A percentile compares a stretch with the other conserved stretches of the same genome.
Conservation (phyloP, 2,888 invertebrate genomes). For the Drosophila koepferae region DNA sequence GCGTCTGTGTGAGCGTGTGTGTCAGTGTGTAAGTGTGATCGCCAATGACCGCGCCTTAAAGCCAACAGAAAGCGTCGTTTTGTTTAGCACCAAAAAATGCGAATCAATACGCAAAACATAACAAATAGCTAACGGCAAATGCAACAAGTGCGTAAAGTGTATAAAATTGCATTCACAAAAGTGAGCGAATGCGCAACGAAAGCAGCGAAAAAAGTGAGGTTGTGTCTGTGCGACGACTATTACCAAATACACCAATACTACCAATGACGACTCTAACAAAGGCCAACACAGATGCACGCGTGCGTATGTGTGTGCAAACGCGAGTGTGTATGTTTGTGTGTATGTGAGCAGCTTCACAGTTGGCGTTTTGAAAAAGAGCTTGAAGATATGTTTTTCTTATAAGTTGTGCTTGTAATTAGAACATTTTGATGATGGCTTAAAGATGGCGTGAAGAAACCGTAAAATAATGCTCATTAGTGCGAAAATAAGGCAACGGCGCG, state of each 20-base stretch:
- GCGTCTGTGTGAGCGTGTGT: conserved; percentile 12
- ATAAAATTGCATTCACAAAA: conserved; percentile 15
- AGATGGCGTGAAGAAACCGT: conserved; percentile 41
- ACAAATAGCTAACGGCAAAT: conserved; percentile 33
- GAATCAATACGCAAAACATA: conserved; percentile 26
- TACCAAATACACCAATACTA: conserved; percentile 64
- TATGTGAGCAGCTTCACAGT: conserved; percentile 9
- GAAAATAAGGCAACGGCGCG: conserved; percentile 58
- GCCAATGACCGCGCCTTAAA: conserved; percentile 78
- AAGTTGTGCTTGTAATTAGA: conserved; percentile 49
- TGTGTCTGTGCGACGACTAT: conserved; percentile 64
- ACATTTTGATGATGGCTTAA: conserved; percentile 37
- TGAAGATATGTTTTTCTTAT: conserved; percentile 20
- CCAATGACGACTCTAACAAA: conserved; percentile 41
- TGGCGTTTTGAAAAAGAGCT: conserved; percentile 20
- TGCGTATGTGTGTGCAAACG: not conserved
- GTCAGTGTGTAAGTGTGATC: conserved; percentile 57
- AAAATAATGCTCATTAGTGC: conserved; percentile 53
- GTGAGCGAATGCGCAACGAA: conserved; percentile 21
- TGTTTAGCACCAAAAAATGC: conserved; percentile 21
- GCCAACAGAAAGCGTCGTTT: conserved; percentile 56
- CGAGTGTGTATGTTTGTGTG: not conserved
- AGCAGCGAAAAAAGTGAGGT: conserved; percentile 69
- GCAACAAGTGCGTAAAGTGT: conserved; percentile 52
- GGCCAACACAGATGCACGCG: conserved; percentile 24